Conservation (phyloP, 2,113 vertebrate species). For the Caracal caracal region DNA sequence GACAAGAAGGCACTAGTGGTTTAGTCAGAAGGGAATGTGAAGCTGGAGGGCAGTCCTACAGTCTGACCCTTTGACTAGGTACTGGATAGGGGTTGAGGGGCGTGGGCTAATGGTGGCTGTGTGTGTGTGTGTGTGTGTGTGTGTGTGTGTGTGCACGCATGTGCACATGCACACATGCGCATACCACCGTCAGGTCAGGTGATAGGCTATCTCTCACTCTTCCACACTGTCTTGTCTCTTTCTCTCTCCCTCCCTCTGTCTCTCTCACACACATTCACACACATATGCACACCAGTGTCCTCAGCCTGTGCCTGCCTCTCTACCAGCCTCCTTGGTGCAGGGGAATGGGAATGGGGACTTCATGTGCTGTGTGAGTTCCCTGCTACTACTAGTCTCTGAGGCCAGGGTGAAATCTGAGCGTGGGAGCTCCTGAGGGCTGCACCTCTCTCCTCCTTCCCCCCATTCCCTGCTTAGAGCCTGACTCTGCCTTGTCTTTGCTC, state of each 20-base stretch:
- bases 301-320: not conserved
- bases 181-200: not conserved
- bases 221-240: not conserved
- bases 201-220: not conserved
- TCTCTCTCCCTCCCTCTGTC: not conserved
- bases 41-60: not conserved
- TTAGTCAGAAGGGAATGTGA: not conserved
- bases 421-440: not conserved
- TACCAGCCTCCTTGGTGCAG: not conserved
- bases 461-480: not conserved
- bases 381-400: not conserved
- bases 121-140: not conserved
- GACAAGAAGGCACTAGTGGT: not conserved
- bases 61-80: not conserved
- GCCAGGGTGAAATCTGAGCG: not conserved
- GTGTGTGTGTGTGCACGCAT: too few relatives aligned
- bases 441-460: not conserved
- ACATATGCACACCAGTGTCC: not conserved
- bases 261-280: not conserved
- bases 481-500: not conserved
- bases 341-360: not conserved
- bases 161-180: too few relatives aligned
- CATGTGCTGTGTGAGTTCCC: not conserved
- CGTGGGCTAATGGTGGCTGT: not conserved
- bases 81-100: not conserved